Evolutionary conservation across 2,113 vertebrate genomes (phyloP).

Genomic region (Cinclus mexicanus): DNA sequence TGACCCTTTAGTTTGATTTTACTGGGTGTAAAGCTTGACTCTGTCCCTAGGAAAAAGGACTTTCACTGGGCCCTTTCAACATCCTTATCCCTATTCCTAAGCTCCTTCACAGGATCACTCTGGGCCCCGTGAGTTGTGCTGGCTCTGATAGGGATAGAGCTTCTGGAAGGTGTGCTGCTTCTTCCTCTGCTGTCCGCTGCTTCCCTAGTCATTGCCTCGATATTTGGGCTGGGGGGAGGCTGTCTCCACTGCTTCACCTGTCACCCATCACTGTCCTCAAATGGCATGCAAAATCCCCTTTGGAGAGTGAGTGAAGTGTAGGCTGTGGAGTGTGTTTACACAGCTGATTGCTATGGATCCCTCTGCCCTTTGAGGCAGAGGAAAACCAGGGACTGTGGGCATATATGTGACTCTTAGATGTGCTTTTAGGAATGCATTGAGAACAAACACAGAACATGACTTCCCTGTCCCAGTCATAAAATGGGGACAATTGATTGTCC

Average conservation of each 20-base stretch:
- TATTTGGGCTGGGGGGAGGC: background rate
- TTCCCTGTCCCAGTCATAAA: background rate
- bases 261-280: background rate
- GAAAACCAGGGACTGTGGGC: background rate
- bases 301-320: background rate
- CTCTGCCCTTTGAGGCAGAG: background rate
- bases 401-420: background rate
- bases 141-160: background rate
- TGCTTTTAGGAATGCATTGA: background rate
- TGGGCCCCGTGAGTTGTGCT: background rate
- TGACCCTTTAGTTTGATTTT: background rate
- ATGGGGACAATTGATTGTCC: background rate
- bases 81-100: background rate
- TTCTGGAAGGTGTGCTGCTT: background rate
- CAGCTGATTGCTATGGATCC: conserved; percentile 6
- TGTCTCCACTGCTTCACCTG: background rate
- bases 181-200: background rate
- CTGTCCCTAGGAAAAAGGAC: background rate
- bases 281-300: background rate
- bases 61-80: background rate
- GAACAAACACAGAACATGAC: background rate
- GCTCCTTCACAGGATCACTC: background rate
- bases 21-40: background rate
- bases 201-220: accelerated
- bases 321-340: background rate